Base-by-base conservation (phyloP, 2,797 vertebrate genomes). In the Microctenopoma stevenorrisi region DNA sequence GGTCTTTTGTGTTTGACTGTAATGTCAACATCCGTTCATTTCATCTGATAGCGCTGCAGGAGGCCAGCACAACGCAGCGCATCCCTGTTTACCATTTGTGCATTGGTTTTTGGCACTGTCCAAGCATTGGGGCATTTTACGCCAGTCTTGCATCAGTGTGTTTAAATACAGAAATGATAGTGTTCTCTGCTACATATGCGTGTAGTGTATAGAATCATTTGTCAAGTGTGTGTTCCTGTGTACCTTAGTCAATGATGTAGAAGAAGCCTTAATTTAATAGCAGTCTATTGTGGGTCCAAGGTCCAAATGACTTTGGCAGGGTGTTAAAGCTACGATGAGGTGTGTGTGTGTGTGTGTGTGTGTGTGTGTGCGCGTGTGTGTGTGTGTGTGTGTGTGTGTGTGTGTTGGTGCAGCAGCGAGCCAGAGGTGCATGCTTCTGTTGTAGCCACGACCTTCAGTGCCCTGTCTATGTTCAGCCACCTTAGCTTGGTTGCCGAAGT, bases 71-170 rank as follows among this genome's bases (percentile, higher is more conserved):
- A 90, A 89, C 80, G 52, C 64, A 67, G 52, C 16, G 85, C 87
- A 89, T 89, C 76, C 63, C 75, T 88, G 81, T 87, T 90, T 90
- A 81, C 74, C 78, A 70, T 82, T 62, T 82, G 84, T 83, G 81
- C 76, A 50, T 74, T 65, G 67, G 64, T 61, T 56, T 82, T 75
- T 71, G 81, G 57, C 68, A 77, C 74, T 43, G 67, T 79, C 76
- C 74, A 67, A 74, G 74, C 75, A 18, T 80, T 87, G 84, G 83
- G 82, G 77, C 55, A 44, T 80, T 87, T 44, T 44, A 8, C 43
- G 5, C 7, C 43, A 7, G 6, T 76, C 85, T 91, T 91, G 90
- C 90, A 88, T 93, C 90, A 93, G 65, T 74, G 67, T 67, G 75
- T 79, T 81, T 89, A 77, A 89, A 85, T 90, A 66, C 79, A 87